These are phyloP conservation scores for Cephus rjabovi DNA, from an alignment of 2,888 invertebrate genomes.

Conservation along the genomic window DNA sequence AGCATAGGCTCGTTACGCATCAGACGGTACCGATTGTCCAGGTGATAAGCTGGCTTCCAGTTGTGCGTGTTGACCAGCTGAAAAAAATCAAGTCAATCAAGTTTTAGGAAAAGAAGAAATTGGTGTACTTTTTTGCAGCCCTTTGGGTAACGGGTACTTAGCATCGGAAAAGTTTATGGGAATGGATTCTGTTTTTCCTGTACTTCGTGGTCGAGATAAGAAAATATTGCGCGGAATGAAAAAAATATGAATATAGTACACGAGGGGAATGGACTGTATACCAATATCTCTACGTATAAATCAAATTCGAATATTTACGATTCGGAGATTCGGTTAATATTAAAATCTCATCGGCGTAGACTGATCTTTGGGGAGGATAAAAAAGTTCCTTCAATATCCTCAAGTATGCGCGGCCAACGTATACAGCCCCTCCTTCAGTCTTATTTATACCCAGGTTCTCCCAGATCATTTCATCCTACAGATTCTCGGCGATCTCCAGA, in stretches of 20 bases:
- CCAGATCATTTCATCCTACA: neutral
- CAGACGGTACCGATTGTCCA: constrained; percentile 61
- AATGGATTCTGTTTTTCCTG: too few species aligned
- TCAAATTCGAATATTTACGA: neutral
- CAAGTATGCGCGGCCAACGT: neutral
- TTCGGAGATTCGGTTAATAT: neutral
- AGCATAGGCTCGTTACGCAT: constrained; percentile 58
- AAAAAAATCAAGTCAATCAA: too few species aligned
- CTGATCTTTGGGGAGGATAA: neutral
- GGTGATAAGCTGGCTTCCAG: constrained; percentile 48
- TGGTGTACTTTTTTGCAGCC: too few species aligned
- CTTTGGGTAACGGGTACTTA: too few species aligned
- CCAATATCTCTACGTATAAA: neutral
- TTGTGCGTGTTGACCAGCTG: constrained; percentile 38
- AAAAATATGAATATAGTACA: neutral
- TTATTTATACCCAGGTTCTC: neutral
- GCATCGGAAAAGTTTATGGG: too few species aligned
- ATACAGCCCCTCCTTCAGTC: neutral
- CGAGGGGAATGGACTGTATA: neutral
- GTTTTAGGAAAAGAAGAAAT: neutral
- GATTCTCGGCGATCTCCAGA: neutral
- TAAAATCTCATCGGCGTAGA: neutral
- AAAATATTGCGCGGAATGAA: neutral
- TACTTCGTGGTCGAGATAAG: too few species aligned
- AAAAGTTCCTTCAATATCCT: neutral